Evolutionary conservation across 2,888 invertebrate species (phyloP), one percentile per base, ranked within the genome.

Genomic region (Osedax fenrisi): DNA sequence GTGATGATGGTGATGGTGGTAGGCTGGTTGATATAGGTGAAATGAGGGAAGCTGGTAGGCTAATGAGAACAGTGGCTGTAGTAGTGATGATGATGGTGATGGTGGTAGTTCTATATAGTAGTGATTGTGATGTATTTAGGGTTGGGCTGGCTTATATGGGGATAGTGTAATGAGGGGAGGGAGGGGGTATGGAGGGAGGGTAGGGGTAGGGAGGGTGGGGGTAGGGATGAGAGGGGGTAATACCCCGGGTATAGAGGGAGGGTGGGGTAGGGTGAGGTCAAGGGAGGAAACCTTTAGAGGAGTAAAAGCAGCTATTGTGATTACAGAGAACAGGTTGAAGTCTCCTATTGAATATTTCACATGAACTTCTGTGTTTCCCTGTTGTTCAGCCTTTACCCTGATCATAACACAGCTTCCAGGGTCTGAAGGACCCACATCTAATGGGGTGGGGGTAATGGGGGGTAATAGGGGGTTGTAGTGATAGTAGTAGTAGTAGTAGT

Each of bases 231-330:
- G 17, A 10, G 17, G 41, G 5, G 17, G 41, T 41, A 10, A 17
- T 41, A 10, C 10, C 17, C 5, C 5, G 5, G 10, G 5, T 41
- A 17, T 5, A 41, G 41, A 5, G 5, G 41, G 5, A 10, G 41
- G 41, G 5, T 10, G 41, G 5, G 41, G 17, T 41, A 41, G 10
- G 5, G 41, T 41, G 41, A 17, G 17, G 41, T 41, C 10, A 17
- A 17, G 5, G 41, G 17, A 41, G 41, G 22, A 56, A 78, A 84
- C 83, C 79, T 79, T 78, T 2, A 84, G 79, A 10, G 82, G 82
- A 73, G 81, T 81, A 79, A 82, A 83, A 1, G 83, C 82, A 73
- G 83, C 84, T 56, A 84, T 81, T 24, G 83, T 83, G 61, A 83
- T 76, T 2, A 78, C 73, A 1, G 83, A 81, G 26, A 79, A 74